phyloP scores from a whole-genome alignment of 1,140 invertebrate genomes.

The Battus philenor region DNA sequence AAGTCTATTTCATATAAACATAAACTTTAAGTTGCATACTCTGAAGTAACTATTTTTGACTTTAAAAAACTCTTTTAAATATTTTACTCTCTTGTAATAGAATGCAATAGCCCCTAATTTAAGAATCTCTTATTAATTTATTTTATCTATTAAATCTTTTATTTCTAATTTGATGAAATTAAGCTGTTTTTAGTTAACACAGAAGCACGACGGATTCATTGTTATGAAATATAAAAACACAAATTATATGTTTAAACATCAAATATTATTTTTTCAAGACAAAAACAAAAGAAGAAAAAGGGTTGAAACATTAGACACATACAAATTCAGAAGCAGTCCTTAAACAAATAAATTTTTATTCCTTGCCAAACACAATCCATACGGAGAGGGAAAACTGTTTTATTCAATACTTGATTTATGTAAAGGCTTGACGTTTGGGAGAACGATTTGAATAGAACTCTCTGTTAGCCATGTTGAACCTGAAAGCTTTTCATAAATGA shows the following conservation, averaged over 20 bases:
- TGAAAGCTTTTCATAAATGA: constrained; percentile 70
- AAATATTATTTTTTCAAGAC: too few relatives aligned
- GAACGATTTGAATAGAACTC: constrained; percentile 63
- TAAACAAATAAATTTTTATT: constrained; percentile 16
- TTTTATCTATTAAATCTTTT: too few relatives aligned
- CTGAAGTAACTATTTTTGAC: too few relatives aligned
- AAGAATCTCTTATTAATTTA: too few relatives aligned
- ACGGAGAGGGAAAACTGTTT: constrained; percentile 42
- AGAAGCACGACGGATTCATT: not conserved
- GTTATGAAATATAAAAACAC: not conserved
- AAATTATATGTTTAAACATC: not conserved
- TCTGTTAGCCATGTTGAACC: constrained; percentile 48
- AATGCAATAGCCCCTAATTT: too few relatives aligned
- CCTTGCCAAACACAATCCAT: constrained; percentile 26
- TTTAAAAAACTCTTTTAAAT: too few relatives aligned
- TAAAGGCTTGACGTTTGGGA: constrained; percentile 46
- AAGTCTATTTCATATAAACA: too few relatives aligned
- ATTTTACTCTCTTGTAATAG: too few relatives aligned
- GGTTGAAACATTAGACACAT: constrained; percentile 1
- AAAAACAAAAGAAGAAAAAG: constrained; percentile 5
- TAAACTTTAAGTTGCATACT: too few relatives aligned
- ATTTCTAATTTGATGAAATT: not conserved
- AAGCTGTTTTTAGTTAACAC: not conserved
- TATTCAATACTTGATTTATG: constrained; percentile 69
- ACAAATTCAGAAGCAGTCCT: constrained; percentile 6